Conservation (phyloP, 2,113 vertebrate genomes). For the Haemorhous mexicanus region DNA sequence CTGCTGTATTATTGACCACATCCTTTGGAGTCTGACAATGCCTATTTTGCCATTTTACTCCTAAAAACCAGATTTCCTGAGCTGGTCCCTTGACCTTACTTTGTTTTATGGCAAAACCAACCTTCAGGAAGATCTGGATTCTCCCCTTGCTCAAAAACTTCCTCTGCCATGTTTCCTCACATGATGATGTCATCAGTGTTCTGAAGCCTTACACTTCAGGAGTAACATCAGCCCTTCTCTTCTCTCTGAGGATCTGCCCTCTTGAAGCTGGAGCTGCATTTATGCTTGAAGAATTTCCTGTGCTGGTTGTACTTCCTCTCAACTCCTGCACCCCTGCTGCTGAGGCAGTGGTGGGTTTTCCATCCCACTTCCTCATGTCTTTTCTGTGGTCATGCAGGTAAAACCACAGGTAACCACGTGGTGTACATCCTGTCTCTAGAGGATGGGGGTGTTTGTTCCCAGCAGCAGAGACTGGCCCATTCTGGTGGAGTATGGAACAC, state of each 20-base stretch:
- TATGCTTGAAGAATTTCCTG: neutral
- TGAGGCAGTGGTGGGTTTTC: neutral
- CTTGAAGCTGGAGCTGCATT: neutral
- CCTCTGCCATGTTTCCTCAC: rapidly evolving
- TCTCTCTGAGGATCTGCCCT: neutral
- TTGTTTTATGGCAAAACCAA: neutral
- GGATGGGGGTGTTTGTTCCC: neutral
- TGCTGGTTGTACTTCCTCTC: neutral
- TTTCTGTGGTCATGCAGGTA: neutral
- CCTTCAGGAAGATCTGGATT: neutral
- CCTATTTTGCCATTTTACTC: neutral
- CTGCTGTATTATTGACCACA: neutral
- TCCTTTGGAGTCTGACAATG: rapidly evolving
- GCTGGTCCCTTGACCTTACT: neutral
- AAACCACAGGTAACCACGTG: neutral
- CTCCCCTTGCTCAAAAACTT: neutral
- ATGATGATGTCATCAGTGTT: neutral
- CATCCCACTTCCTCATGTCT: neutral
- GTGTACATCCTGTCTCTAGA: neutral
- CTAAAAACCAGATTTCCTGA: neutral
- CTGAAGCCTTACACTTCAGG: neutral
- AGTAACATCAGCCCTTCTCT: neutral
- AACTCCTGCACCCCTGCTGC: neutral
- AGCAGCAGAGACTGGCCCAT: neutral
- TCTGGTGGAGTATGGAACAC: neutral